Evolutionary conservation across 2,797 vertebrate genomes (phyloP).

Genomic region (Ceyx erithaca): DNA sequence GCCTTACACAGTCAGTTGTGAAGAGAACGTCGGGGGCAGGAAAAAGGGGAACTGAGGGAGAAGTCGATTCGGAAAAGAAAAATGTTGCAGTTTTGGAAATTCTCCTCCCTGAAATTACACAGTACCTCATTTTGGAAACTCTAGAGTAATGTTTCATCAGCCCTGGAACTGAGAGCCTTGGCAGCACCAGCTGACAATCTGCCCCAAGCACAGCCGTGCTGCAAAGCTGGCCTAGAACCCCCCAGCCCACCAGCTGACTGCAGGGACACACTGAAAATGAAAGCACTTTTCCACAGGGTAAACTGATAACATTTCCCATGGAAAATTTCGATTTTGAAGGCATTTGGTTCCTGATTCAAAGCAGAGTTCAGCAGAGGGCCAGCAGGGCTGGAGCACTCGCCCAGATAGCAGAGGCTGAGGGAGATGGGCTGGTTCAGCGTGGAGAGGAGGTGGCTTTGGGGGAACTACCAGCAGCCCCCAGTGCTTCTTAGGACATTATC

Average conservation of each 20-base stretch:
- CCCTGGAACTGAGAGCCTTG: neutral
- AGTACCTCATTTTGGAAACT: conserved; percentile 39
- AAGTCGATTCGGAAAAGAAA: neutral
- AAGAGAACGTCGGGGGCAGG: neutral
- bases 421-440: neutral
- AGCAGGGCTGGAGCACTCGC: neutral
- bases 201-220: fast-evolving
- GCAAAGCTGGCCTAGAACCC: neutral
- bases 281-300: neutral
- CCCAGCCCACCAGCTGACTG: neutral
- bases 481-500: neutral
- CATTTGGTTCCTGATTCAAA: neutral
- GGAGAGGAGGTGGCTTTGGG: neutral
- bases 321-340: neutral
- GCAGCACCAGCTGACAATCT: neutral
- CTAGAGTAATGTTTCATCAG: neutral
- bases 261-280: neutral
- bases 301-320: neutral
- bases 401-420: neutral
- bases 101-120: conserved; percentile 31
- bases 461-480: neutral
- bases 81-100: conserved; percentile 16
- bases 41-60: neutral
- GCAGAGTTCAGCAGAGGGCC: neutral
- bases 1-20: neutral